Evolutionary conservation across 2,113 vertebrate genomes (phyloP).

Genomic region (Ctenodactylus gundi): DNA sequence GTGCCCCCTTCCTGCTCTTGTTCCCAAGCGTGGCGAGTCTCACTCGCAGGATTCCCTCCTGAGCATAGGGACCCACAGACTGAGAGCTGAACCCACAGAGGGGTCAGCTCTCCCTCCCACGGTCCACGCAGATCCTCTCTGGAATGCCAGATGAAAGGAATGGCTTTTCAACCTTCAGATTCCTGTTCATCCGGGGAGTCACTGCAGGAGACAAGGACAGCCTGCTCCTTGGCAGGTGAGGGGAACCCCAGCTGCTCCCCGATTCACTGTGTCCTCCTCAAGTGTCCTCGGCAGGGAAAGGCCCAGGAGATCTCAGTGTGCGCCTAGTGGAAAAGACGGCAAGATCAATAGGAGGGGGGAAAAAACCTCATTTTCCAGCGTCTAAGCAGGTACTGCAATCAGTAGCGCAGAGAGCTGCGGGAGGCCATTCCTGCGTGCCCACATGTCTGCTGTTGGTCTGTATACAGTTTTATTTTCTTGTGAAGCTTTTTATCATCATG

Average conservation of each 20-base stretch:
- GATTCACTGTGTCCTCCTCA: not conserved
- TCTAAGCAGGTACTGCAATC: conserved; percentile 69
- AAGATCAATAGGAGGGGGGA: conserved; percentile 53
- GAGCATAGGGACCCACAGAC: not conserved
- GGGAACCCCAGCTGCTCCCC: not conserved
- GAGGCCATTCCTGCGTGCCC: too few relatives aligned
- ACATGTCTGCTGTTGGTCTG: too few relatives aligned
- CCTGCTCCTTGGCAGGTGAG: not conserved
- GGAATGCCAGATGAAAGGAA: not conserved
- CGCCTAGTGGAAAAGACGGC: conserved; percentile 50
- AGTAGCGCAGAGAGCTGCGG: conserved; percentile 57
- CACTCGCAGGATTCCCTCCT: not conserved
- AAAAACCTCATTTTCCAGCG: conserved; percentile 65
- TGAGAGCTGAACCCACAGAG: not conserved
- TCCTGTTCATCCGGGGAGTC: not conserved
- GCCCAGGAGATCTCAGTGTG: conserved; percentile 47
- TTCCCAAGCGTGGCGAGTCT: not conserved
- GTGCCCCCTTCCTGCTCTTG: not conserved
- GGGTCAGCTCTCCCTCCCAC: not conserved
- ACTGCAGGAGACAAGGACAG: not conserved
- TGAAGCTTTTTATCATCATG: not conserved
- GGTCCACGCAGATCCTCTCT: not conserved
- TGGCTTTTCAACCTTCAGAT: not conserved
- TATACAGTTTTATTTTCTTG: not conserved
- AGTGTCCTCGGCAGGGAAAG: conserved; percentile 15